Base-by-base conservation (phyloP, 2,888 invertebrate species). In the Synergus itoensis region DNA sequence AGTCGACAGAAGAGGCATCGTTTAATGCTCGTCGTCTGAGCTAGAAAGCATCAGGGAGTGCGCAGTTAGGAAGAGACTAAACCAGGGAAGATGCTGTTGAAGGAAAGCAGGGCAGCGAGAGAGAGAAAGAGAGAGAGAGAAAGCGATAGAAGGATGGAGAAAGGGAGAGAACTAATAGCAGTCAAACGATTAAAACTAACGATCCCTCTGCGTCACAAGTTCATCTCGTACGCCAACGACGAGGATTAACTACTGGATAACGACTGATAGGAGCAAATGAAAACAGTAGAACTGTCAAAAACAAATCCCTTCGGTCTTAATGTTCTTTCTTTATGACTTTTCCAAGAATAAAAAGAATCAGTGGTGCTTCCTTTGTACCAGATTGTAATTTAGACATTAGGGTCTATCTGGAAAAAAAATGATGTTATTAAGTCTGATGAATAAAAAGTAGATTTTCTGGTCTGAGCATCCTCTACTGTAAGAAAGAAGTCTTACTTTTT, bases 141-240 rank as follows among this genome's bases (percentile, higher is more conserved):
- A 7, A 18, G 65, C 62, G 14, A 40, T n/a, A n/a, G 16, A 36
- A 11, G 57, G n/a, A 53, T 65, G 36, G 57, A 48, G 57, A 62
- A 77, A 57, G 69, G 81, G 76, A 73, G 73, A 67, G 84, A 84
- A 86, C 86, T 87, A 86, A 86, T 86, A 86, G 86, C 87, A 86
- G 87, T 86, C 85, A 83, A 87, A 87, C 86, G 87, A 87, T 87
- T 86, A 87, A 87, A 87, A 87, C 82, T 87, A 87, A 87, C 86
- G 87, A 87, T 83, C 87, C 82, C 87, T 78, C 83, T 83, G 87
- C 83, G 84, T 81, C 84, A 73, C 81, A 78, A 75, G 83, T 83
- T 87, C 84, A 83, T 82, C 80, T 84, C 77, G 77, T 77, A 78
- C 63, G 77, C 80, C 76, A 79, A 83, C 82, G 81, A 81, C 80